A percentile compares a stretch with the other conserved stretches of the same genome.
Conservation (phyloP, 2,888 invertebrate genomes). For the Deilephila elpenor region DNA sequence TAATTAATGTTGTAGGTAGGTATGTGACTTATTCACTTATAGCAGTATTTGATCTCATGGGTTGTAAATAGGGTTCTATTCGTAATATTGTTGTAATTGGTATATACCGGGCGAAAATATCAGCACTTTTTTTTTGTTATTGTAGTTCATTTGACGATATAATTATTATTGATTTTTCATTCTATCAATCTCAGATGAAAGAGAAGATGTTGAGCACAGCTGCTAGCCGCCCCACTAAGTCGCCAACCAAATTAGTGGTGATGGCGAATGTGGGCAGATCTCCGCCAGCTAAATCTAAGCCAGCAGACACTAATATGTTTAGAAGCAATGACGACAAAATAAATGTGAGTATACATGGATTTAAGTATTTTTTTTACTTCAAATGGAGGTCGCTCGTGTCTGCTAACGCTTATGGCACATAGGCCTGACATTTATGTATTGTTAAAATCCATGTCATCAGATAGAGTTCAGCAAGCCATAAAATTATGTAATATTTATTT, state of each 20-base stretch:
- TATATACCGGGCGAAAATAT: too few relatives aligned
- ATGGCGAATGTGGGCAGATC: conserved; percentile 30
- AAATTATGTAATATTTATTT: too few relatives aligned
- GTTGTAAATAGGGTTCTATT: too few relatives aligned
- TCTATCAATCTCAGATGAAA: conserved; percentile 67
- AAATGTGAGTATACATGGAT: conserved; percentile 49
- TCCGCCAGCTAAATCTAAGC: conserved; percentile 52
- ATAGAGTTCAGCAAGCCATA: too few relatives aligned
- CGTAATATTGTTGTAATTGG: too few relatives aligned
- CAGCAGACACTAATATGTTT: conserved; percentile 41
- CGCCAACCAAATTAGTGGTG: conserved; percentile 59
- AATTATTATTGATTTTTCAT: background rate
- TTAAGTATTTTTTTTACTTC: background rate
- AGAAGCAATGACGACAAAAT: conserved; percentile 52
- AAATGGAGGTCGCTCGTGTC: background rate
- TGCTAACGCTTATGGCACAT: too few relatives aligned
- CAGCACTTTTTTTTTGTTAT: too few relatives aligned
- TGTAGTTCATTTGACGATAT: too few relatives aligned
- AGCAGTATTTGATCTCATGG: too few relatives aligned
- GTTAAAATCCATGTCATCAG: too few relatives aligned
- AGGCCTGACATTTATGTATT: too few relatives aligned
- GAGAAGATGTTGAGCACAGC: conserved; percentile 74
- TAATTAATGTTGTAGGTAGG: background rate
- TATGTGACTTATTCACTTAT: too few relatives aligned
- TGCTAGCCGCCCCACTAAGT: conserved; percentile 63